Base-by-base conservation (phyloP, 2,797 vertebrate genomes). In the Pseudochirops cupreus region DNA sequence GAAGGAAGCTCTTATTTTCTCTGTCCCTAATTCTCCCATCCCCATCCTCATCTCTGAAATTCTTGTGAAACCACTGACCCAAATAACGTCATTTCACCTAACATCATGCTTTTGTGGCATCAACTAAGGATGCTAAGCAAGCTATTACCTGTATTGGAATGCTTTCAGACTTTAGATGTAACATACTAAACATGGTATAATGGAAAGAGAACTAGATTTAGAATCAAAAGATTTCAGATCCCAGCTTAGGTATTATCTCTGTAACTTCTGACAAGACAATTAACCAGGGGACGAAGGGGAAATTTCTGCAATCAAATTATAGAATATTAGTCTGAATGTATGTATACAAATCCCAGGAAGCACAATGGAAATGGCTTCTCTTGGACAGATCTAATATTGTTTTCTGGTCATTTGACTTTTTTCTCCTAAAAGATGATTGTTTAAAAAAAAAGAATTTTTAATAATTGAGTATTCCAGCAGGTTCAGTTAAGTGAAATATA, bases 311-410 rank as follows among this genome's bases (percentile, higher is more conserved):
- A 5, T 11, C 33, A 67, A 74, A 74, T 39, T 74, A 74, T n/a
- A 39, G 16, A 33, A 56, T 90, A 57, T 31, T 93, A 18, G 33
- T 74, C n/a, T 74, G 33, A 74, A 39, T 39, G 53, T 67, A 54
- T 93, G 89, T 28, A 56, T 67, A 53, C 11, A 5, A 28, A 92
- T 90, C 14, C 14, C 92, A 91, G 91, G 82, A 92, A 93, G 46
- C 56, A 67, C 16, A 33, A 53, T 94, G 29, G n/a, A 94, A 95
- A 90, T 96, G 55, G 46, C 56, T 93, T n/a, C 54, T 94, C 94
- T 96, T 93, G 56, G 62, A 67, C 91, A 90, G 89, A 39, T 91
- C 52, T 96, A 16, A 67, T n/a, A 67, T 67, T 67, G 31, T n/a
- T 67, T 33, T n/a, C 59, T n/a, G 13, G 59, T 67, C 59, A 67